Base-by-base conservation (phyloP, 1,140 invertebrate genomes). In the Ditylenchus dipsaci region DNA sequence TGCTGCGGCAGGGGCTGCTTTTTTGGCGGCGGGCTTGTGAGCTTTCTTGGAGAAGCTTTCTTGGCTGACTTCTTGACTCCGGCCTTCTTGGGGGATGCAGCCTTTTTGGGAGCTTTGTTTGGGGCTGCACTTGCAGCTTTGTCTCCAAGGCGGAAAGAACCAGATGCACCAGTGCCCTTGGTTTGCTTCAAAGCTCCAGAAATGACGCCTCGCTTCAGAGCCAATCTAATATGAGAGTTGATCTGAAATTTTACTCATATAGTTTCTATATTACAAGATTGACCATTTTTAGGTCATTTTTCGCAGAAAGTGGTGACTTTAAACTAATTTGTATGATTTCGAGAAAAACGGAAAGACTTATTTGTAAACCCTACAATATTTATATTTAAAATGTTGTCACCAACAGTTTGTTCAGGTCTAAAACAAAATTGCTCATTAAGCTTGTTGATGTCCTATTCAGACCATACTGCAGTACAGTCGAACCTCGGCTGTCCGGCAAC, bases 101-200 rank as follows among this genome's bases (percentile, higher is more conserved):
- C 0, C 33, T 61, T 75, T 9, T 64, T 77, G 63, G 80, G 56
- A 17, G 69, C 21, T 5, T 42, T 63, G 17, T 71, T 69, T 68
- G 27, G 61, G 45, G 43, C 67, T 3, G 27, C 45, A 1, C 13
- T 17, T 29, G n/a, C 71, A 21, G 47, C 30, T 56, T 76, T 71
- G 38, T 66, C 63, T 26, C 38, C 63, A n/a, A 78, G 56, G 13
- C 59, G 47, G 49, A 78, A 78, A 13, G 77, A 76, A 26, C 76
- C 75, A 8, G 71, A 67, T 8, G 76, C 72, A n/a, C 76, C 76
- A 67, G 73, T 67, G 27, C 76, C 76, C 29, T 42, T 83, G 61
- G 59, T 65, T 53, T 74, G 74, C 23, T 64, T 76, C 1, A 74
- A 21, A 19, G 30, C 47, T n/a, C 72, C 72, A 5, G 68, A 33